phyloP scores from a whole-genome alignment of 2,797 vertebrate genomes.

The Coluber constrictor region DNA sequence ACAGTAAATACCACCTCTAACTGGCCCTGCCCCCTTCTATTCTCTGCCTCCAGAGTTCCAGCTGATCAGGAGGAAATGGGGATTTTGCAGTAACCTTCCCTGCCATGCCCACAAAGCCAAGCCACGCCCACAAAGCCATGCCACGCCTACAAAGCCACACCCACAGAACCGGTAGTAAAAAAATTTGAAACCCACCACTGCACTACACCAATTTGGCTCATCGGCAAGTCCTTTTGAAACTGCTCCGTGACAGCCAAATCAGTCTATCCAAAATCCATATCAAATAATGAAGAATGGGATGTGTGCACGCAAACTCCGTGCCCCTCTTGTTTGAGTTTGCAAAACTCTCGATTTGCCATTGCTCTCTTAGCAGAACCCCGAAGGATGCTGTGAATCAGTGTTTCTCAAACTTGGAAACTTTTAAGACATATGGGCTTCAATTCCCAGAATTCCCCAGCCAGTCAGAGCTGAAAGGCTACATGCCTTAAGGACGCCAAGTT shows the following conservation, averaged over 20 bases:
- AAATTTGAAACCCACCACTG: background rate
- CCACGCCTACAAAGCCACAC: no score
- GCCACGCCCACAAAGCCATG: no score
- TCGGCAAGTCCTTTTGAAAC: background rate
- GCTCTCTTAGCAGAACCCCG: background rate
- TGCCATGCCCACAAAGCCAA: no score
- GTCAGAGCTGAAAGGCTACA: background rate
- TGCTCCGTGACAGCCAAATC: background rate
- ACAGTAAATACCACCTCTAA: no score
- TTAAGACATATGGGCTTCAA: background rate
- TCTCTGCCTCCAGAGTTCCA: no score
- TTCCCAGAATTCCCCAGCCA: background rate
- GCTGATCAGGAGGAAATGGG: no score
- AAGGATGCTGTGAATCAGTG: background rate
- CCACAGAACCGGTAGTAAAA: no score
- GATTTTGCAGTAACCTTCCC: no score
- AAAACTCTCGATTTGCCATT: background rate
- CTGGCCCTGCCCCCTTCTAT: no score
- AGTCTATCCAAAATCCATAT: background rate
- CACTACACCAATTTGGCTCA: background rate
- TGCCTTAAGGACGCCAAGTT: background rate
- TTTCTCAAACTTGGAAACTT: background rate
- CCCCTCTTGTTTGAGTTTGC: background rate
- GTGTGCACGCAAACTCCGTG: background rate
- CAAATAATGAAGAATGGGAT: background rate